Evolutionary conservation across 2,797 vertebrate species (phyloP), one percentile per base, ranked within the genome.

Genomic region (Tympanoctomys barrerae): DNA sequence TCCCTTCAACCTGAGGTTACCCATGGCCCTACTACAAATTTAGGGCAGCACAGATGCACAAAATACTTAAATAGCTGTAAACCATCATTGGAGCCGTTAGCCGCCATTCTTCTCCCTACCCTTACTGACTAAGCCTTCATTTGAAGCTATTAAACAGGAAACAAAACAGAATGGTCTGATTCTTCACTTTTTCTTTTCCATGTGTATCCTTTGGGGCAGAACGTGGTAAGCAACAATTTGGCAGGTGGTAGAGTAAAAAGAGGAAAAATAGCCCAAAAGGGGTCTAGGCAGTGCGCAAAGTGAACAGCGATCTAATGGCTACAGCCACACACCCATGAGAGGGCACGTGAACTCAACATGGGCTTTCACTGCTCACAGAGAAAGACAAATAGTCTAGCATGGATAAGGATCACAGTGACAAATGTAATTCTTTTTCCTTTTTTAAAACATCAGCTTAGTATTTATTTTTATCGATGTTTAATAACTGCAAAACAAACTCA

Each of bases 31-130:
- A 18, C 6, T 46, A 86, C 66, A 75, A 49, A 95, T 0, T 10
- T n/a, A 73, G 68, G 70, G 64, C 39, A 71, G 88, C 33, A 89
- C 16, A 83, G 57, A 66, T 18, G 21, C 24, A 86, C 24, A 89
- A 87, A 88, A 96, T 57, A 90, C 66, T 85, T 49, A 57, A 36
- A 79, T 77, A 90, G 94, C 71, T 96, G 89, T 49, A 91, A 89
- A 82, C 78, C 57, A 71, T 83, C 83, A 85, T 80, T 96, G 71
- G 57, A 91, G 22, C 75, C 79, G 93, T 33, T 52, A 91, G 66
- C 71, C 77, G 86, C 19, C 39, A 59, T 83, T 94, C 71, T 68
- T 95, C 75, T 83, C 54, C 24, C n/a, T 36, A 78, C 14, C 28
- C 13, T 91, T 90, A 89, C 13, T 0, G 13, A 95, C 39, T 62